phyloP scores from a whole-genome alignment of 1,140 invertebrate genomes.

The Megalopta genalis region DNA sequence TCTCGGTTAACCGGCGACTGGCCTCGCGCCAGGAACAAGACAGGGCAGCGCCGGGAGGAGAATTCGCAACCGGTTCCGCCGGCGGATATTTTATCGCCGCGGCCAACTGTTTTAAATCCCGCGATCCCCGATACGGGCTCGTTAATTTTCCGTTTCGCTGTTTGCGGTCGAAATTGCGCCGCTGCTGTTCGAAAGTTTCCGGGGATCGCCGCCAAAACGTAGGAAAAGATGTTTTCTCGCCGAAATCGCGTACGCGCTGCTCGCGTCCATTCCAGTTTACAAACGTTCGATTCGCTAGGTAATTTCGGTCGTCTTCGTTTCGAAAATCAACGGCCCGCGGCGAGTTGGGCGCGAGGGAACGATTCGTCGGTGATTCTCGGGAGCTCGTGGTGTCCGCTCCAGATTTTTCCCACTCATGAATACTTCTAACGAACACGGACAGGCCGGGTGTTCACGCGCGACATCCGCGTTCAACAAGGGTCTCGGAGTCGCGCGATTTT shows the following conservation, averaged over 20 bases:
- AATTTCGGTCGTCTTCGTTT: too few species aligned
- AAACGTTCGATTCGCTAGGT: too few species aligned
- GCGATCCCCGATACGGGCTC: too few species aligned
- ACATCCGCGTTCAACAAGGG: conserved; percentile 48
- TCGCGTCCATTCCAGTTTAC: too few species aligned
- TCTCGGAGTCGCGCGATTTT: conserved; percentile 56
- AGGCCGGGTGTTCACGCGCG: conserved; percentile 33
- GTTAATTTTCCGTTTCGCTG: background rate
- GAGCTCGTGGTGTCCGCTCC: too few species aligned
- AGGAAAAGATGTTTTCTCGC: too few species aligned
- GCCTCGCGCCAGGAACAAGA: conserved; percentile 22
- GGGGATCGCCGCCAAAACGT: too few species aligned
- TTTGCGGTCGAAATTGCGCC: background rate
- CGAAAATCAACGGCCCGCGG: too few species aligned
- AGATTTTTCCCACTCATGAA: conserved; percentile 46
- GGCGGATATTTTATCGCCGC: background rate
- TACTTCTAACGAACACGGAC: conserved; percentile 49
- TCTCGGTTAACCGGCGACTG: conserved; percentile 39
- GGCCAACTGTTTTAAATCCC: conserved; percentile 19
- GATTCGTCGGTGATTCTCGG: too few species aligned
- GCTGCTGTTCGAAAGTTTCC: too few species aligned
- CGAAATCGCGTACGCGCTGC: too few species aligned
- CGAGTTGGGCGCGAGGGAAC: too few species aligned
- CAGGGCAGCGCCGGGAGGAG: conserved; percentile 4
- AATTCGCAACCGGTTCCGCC: conserved; percentile 10